Evolutionary conservation across 2,113 vertebrate species (phyloP).

Genomic region (Hymenochirus boettgeri): DNA sequence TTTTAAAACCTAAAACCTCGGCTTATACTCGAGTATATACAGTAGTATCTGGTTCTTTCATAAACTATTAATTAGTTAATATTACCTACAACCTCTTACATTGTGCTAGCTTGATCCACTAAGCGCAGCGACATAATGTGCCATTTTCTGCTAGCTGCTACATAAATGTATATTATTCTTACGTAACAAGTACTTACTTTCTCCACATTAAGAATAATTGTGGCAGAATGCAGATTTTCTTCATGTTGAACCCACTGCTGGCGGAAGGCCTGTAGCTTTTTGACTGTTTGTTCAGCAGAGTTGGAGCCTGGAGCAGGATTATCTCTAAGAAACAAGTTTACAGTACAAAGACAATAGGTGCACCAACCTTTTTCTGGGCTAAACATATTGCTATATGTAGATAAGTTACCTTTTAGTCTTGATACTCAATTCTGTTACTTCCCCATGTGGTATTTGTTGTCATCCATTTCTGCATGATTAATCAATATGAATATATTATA

Average conservation of each 20-base stretch:
- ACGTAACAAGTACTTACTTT: slow-evolving; percentile 57
- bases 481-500: too few relatives aligned
- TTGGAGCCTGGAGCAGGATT: slow-evolving; percentile 49
- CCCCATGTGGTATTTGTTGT: slow-evolving; percentile 20
- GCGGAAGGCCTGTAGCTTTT: slow-evolving; percentile 71
- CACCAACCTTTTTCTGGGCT: background rate
- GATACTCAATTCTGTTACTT: slow-evolving; percentile 20
- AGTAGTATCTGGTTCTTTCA: too few relatives aligned
- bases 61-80: too few relatives aligned
- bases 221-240: slow-evolving; percentile 47
- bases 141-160: too few relatives aligned
- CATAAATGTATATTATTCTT: too few relatives aligned
- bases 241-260: slow-evolving; percentile 61
- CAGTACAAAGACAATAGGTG: background rate
- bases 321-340: slow-evolving; percentile 50
- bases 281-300: slow-evolving; percentile 72
- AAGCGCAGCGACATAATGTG: too few relatives aligned
- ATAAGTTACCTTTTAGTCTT: slow-evolving; percentile 27
- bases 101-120: too few relatives aligned
- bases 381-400: slow-evolving; percentile 2
- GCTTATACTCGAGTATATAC: too few relatives aligned
- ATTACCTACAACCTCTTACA: too few relatives aligned
- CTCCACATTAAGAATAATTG: slow-evolving; percentile 51
- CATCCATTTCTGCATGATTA: slow-evolving; percentile 52
- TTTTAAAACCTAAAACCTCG: too few relatives aligned